phyloP scores from a whole-genome alignment of 2,888 invertebrate genomes.

The Boloria euphrosyne region DNA sequence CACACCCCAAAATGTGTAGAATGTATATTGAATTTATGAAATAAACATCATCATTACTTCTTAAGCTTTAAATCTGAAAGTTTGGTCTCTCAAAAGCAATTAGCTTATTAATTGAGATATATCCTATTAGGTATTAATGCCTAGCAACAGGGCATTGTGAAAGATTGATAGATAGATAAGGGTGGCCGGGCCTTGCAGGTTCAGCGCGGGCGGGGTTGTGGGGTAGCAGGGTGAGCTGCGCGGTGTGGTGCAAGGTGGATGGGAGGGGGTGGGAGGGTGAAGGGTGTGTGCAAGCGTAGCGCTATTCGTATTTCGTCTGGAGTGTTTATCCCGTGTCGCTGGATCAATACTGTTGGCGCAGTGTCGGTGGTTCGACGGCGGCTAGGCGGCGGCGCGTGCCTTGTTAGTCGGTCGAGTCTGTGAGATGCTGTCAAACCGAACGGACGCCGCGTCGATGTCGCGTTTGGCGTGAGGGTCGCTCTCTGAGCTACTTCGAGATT shows the following conservation, averaged over 20 bases:
- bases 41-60: too few relatives aligned
- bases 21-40: too few relatives aligned
- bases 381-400: constrained; percentile 77
- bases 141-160: constrained; percentile 44
- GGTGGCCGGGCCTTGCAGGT: constrained; percentile 43
- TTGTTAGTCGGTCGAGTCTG: constrained; percentile 69
- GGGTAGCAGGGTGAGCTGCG: constrained; percentile 55
- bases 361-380: constrained; percentile 77
- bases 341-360: constrained; percentile 82
- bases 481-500: constrained; percentile 72
- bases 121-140: constrained; percentile 21
- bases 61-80: too few relatives aligned
- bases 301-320: constrained; percentile 82
- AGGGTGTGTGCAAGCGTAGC: constrained; percentile 78
- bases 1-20: too few relatives aligned
- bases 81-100: too few relatives aligned
- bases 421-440: constrained; percentile 79
- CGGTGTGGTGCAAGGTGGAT: constrained; percentile 55
- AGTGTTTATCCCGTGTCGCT: constrained; percentile 80
- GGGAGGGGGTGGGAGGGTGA: constrained; percentile 59
- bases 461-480: constrained; percentile 78
- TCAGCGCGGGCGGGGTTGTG: constrained; percentile 53
- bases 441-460: constrained; percentile 80
- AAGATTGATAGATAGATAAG: constrained; percentile 42
- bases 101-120: background rate